Conservation (phyloP, 2,888 invertebrate genomes). For the Acholoe squamosa region DNA sequence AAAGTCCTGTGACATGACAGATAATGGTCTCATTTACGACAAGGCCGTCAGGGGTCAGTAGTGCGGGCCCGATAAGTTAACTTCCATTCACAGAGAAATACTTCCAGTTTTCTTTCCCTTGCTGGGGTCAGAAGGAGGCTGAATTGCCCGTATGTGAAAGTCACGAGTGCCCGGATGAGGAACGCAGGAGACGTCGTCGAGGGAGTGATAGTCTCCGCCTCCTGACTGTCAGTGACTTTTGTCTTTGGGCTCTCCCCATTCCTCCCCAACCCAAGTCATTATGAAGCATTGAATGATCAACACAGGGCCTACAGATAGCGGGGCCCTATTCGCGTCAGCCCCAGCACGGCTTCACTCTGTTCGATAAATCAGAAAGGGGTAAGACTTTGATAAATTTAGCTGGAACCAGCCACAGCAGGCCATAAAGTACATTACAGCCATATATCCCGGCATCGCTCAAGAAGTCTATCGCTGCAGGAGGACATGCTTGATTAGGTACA, state of each 20-base stretch:
- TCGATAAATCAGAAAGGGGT: background rate
- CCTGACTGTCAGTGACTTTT: background rate
- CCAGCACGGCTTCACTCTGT: background rate
- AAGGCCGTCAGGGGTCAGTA: background rate
- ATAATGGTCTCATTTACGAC: slow-evolving; percentile 26
- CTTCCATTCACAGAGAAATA: background rate
- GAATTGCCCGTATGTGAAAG: background rate
- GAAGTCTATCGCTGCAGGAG: background rate
- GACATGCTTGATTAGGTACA: background rate
- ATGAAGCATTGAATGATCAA: slow-evolving; percentile 22
- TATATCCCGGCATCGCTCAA: slow-evolving; percentile 5
- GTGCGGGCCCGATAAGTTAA: background rate
- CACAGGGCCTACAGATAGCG: background rate
- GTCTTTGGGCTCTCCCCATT: background rate
- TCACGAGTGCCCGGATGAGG: background rate
- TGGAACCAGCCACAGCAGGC: background rate
- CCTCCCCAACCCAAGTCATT: background rate
- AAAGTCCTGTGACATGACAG: background rate
- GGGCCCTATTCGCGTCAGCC: slow-evolving; percentile 22
- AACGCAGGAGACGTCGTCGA: background rate
- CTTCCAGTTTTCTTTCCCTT: background rate
- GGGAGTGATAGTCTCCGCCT: background rate
- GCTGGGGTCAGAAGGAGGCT: background rate
- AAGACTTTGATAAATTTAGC: slow-evolving; percentile 30
- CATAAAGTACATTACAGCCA: slow-evolving; percentile 36